These are phyloP conservation scores for Ochropleura plecta DNA, from an alignment of 2,888 invertebrate species.

Conservation along the genomic window DNA sequence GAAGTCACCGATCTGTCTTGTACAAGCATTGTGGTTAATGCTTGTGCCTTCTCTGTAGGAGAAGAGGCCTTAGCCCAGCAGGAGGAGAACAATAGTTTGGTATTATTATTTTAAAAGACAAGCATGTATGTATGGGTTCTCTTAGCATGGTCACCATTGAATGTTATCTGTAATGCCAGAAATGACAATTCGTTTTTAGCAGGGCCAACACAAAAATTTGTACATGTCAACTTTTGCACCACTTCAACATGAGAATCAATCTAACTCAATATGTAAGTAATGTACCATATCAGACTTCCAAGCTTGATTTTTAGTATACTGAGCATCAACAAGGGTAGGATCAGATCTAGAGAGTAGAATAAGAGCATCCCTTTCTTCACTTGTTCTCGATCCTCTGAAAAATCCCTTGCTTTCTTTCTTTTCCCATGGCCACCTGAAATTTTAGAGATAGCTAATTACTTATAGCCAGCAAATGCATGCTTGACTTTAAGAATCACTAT, in stretches of 20 bases:
- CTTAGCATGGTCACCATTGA: not conserved
- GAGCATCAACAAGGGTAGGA: conserved; percentile 96
- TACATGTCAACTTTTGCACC: not conserved
- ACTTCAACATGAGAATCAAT: not conserved
- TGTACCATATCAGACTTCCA: conserved; percentile 97
- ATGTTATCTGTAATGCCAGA: not conserved
- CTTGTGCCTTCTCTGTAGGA: too few species aligned
- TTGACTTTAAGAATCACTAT: not conserved
- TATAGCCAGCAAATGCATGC: not conserved
- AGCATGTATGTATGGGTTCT: not conserved
- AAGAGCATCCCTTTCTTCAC: conserved; percentile 96
- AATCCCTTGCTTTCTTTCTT: conserved; percentile 94
- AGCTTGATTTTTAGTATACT: conserved; percentile 99
- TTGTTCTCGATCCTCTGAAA: conserved; percentile 98
- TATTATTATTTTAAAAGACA: not conserved
- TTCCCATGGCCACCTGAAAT: conserved; percentile 92
- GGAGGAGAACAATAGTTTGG: too few species aligned
- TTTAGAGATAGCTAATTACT: not conserved
- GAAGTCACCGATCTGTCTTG: too few species aligned
- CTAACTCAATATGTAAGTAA: not conserved
- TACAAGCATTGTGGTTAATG: too few species aligned
- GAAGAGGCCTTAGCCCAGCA: too few species aligned
- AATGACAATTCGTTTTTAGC: not conserved
- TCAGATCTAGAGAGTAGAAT: conserved; percentile 94
- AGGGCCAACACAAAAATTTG: not conserved